Evolutionary conservation across 2,888 invertebrate species (phyloP).

Genomic region (Halocaridina rubra): DNA sequence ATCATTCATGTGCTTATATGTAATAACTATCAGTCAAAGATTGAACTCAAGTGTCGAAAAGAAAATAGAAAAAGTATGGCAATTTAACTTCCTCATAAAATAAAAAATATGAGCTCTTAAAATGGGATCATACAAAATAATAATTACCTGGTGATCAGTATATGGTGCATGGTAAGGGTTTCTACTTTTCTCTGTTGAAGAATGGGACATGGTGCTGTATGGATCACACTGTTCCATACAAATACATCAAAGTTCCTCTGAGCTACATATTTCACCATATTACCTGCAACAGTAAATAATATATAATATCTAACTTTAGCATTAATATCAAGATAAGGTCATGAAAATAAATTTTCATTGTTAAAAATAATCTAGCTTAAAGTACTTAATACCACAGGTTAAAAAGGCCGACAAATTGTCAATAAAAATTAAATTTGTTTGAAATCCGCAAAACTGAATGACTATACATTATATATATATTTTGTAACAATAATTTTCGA

Average conservation of each 20-base stretch:
- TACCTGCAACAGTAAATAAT: slow-evolving; percentile 2
- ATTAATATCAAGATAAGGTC: not conserved
- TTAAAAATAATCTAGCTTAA: not conserved
- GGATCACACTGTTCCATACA: slow-evolving; percentile 46
- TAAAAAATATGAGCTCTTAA: not conserved
- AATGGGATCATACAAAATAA: not conserved
- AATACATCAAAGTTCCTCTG: slow-evolving; percentile 35
- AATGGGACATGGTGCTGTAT: slow-evolving; percentile 55
- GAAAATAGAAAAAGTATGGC: not conserved
- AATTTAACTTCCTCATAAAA: not conserved
- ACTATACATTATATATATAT: too few species aligned
- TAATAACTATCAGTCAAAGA: not conserved
- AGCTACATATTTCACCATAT: slow-evolving; percentile 27
- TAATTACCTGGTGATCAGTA: slow-evolving; percentile 49
- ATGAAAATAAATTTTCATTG: not conserved
- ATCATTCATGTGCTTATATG: too few species aligned
- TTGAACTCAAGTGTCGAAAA: not conserved
- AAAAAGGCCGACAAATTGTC: too few species aligned
- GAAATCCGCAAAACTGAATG: too few species aligned
- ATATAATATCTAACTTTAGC: not conserved
- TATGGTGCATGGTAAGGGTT: slow-evolving; percentile 41
- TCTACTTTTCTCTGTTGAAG: slow-evolving; percentile 45
- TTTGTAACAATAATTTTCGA: too few species aligned
- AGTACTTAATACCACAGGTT: not conserved
- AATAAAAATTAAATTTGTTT: too few species aligned